Evolutionary conservation across 2,888 invertebrate genomes (phyloP).

Genomic region (Caenorhabditis auriculariae): DNA sequence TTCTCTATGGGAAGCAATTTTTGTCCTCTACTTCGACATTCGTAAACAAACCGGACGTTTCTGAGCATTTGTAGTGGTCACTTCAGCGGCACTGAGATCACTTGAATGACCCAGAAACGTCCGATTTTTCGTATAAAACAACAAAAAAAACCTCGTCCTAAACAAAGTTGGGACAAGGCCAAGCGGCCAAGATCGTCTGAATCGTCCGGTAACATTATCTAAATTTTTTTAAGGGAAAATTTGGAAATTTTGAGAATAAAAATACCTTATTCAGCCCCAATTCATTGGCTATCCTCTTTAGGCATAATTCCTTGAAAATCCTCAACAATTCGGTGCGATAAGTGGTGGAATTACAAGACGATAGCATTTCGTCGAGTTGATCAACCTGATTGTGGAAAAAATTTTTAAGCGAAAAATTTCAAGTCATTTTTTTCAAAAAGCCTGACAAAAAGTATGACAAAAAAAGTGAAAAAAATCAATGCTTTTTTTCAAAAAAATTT

Average conservation of each 20-base stretch:
- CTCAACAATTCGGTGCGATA: slow-evolving; percentile 31
- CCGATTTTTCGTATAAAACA: not conserved
- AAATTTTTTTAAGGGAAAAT: not conserved
- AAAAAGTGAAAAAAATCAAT: slow-evolving; percentile 3
- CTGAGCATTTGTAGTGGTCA: too few relatives aligned
- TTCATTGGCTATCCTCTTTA: slow-evolving; percentile 9
- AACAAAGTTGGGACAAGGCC: slow-evolving; percentile 38
- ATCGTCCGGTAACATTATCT: slow-evolving; percentile 40
- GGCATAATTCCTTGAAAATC: slow-evolving; percentile 25
- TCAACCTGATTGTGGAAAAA: not conserved
- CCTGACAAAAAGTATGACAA: too few relatives aligned
- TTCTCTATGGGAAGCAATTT: too few relatives aligned
- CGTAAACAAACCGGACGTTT: too few relatives aligned
- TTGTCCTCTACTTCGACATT: too few relatives aligned
- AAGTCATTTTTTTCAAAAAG: too few relatives aligned
- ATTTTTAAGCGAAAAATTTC: too few relatives aligned
- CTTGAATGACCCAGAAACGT: not conserved
- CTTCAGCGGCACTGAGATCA: too few relatives aligned
- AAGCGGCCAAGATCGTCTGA: slow-evolving; percentile 37
- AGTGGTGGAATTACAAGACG: slow-evolving; percentile 22
- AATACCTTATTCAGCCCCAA: slow-evolving; percentile 10
- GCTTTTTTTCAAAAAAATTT: not conserved
- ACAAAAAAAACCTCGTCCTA: slow-evolving; percentile 38
- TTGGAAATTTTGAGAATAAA: not conserved
- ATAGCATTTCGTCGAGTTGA: slow-evolving; percentile 12